A percentile compares a stretch with the other conserved stretches of the same genome.
These are phyloP conservation scores for Lamellibrachia luymesi DNA, from an alignment of 1,140 invertebrate species.

Conservation along the genomic window DNA sequence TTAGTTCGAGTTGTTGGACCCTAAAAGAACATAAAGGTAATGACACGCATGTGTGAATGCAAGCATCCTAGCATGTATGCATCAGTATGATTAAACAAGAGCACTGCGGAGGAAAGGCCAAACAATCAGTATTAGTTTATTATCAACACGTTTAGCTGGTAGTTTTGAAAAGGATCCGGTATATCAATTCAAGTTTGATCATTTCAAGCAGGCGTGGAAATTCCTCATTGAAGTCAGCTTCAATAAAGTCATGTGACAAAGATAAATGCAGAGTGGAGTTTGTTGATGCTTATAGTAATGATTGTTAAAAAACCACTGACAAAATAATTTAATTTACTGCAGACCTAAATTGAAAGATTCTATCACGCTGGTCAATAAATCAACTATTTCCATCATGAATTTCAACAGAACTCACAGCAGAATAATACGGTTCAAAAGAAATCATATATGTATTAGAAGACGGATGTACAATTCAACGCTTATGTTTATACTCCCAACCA, in stretches of 20 bases:
- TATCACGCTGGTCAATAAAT: background rate
- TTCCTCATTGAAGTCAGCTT: background rate
- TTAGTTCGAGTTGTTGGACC: background rate
- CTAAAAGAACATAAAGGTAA: background rate
- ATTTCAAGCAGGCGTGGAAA: background rate
- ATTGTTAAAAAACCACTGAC: background rate
- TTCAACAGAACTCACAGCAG: background rate
- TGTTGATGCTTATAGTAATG: background rate
- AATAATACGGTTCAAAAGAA: background rate
- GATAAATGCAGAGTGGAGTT: background rate
- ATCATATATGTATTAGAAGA: too few species aligned
- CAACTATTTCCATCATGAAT: background rate
- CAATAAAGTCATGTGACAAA: background rate
- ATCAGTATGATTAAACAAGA: background rate
- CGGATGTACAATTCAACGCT: too few species aligned
- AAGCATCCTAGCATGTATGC: background rate
- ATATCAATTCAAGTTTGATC: background rate
- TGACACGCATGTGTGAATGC: background rate
- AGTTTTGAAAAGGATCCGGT: background rate
- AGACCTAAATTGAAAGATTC: background rate
- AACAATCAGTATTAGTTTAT: background rate
- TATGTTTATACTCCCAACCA: too few species aligned
- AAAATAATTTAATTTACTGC: background rate
- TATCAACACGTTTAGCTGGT: background rate
- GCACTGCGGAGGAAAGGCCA: background rate